Evolutionary conservation across 2,113 vertebrate species (phyloP), one percentile per base, ranked within the genome.

Genomic region (Gavia stellata): DNA sequence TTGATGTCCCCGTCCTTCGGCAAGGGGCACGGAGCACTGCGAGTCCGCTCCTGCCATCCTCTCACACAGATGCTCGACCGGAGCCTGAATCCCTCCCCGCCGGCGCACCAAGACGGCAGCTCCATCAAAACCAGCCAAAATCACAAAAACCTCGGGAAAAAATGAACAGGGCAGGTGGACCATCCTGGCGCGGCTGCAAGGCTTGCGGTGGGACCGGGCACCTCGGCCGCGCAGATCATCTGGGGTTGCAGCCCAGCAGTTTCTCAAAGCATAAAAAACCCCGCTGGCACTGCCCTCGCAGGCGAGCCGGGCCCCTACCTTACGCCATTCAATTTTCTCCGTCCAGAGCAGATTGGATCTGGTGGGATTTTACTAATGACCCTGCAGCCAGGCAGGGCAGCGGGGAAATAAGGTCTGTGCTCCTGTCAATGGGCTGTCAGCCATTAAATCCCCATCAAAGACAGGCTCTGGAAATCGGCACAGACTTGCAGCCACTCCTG

Each of bases 81-180:
- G 24, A 74, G 33, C 55, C 49, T 8, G 1, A 8, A 71, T 7
- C 53, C 59, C 66, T 33, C 36, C 53, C n/a, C 1, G 1, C 10
- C 4, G 0, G 49, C 3, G 4, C 55, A 50, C 6, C 1, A 5
- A 34, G 3, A 1, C 1, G 0, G n/a, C 26, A 19, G 44, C 71
- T 78, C 47, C 72, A 72, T 23, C 61, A 9, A 58, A 83, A 40
- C n/a, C 23, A 16, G 24, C 19, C 40, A 20, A 90, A 81, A 38
- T 4, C 18, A 34, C 2, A 10, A n/a, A 58, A 74, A 61, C 12
- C 45, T 36, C 45, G 17, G 52, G 38, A 53, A 84, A 52, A 52
- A 81, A 26, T 4, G 21, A 53, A 17, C 0, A 0, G 49, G 6
- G 14, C 0, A 2, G 10, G 13, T 13, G 47, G 28, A 56, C 16